These are phyloP conservation scores for Aegithalos caudatus DNA, from an alignment of 2,113 vertebrate species.

Conservation along the genomic window DNA sequence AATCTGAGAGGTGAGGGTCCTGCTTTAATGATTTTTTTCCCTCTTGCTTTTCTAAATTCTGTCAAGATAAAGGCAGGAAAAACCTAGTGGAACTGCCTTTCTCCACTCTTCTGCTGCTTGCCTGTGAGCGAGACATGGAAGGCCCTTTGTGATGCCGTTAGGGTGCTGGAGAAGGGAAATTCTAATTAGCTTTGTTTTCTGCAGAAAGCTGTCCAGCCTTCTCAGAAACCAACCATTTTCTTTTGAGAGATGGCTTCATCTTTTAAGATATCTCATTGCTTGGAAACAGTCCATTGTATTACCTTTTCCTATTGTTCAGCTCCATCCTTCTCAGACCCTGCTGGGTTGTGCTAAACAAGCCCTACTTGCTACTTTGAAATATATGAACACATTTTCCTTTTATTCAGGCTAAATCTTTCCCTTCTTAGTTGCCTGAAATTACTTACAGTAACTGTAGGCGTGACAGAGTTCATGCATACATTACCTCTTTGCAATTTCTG, in stretches of 20 bases:
- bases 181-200: background rate
- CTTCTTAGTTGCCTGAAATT: slow-evolving; percentile 44
- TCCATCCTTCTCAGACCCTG: background rate
- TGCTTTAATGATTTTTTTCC: background rate
- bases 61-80: background rate
- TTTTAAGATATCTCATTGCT: slow-evolving; percentile 1
- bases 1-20: slow-evolving; percentile 88
- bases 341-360: background rate
- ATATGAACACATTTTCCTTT: background rate
- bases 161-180: background rate
- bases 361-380: slow-evolving; percentile 2
- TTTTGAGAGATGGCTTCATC: background rate
- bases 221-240: background rate
- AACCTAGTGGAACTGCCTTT: background rate
- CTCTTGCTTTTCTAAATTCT: background rate
- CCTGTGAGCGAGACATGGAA: background rate
- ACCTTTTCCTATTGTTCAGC: slow-evolving; percentile 5
- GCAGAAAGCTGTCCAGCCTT: background rate
- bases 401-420: slow-evolving; percentile 9
- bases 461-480: slow-evolving; percentile 32
- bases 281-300: background rate
- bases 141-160: background rate
- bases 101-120: background rate
- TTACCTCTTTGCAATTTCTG: slow-evolving; percentile 23
- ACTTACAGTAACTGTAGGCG: slow-evolving; percentile 1